Evolutionary conservation across 2,888 invertebrate genomes (phyloP).

Genomic region (Chaetogeoica ovagalla): DNA sequence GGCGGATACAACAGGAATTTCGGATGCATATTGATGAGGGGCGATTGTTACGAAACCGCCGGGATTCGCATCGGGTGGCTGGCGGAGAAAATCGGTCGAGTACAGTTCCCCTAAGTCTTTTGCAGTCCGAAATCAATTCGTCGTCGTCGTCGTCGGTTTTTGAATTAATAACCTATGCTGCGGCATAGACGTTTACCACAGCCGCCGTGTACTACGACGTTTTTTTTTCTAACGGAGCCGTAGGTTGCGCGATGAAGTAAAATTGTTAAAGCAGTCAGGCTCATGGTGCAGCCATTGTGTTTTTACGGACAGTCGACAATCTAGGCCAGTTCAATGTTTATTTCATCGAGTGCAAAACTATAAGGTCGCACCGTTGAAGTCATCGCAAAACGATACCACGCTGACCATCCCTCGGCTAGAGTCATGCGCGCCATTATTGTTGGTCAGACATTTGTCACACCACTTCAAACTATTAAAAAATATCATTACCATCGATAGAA

Average conservation of each 20-base stretch:
- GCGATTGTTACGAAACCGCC: neutral
- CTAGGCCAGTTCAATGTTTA: neutral
- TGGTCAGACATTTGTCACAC: neutral
- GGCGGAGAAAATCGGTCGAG: too few relatives aligned
- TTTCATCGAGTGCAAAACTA: slow-evolving; percentile 5
- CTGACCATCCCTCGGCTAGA: neutral
- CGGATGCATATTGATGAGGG: slow-evolving; percentile 17
- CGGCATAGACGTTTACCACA: too few relatives aligned
- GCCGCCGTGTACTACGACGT: too few relatives aligned
- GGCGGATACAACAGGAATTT: too few relatives aligned
- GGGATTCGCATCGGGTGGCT: neutral
- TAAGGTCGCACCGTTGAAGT: too few relatives aligned
- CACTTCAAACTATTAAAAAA: neutral
- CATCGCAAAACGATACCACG: neutral
- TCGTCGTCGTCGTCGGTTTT: too few relatives aligned
- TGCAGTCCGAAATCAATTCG: slow-evolving; percentile 15
- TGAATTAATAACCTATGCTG: too few relatives aligned
- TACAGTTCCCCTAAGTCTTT: neutral
- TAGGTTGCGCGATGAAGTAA: too few relatives aligned
- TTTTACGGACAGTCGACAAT: neutral
- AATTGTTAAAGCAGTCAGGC: too few relatives aligned
- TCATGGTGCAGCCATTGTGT: neutral
- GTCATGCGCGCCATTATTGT: neutral
- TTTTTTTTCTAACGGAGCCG: too few relatives aligned
- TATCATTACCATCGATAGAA: neutral